Evolutionary conservation across 2,888 invertebrate genomes (phyloP), one percentile per base, ranked within the genome.

Genomic region (Diplazon laetatorius): DNA sequence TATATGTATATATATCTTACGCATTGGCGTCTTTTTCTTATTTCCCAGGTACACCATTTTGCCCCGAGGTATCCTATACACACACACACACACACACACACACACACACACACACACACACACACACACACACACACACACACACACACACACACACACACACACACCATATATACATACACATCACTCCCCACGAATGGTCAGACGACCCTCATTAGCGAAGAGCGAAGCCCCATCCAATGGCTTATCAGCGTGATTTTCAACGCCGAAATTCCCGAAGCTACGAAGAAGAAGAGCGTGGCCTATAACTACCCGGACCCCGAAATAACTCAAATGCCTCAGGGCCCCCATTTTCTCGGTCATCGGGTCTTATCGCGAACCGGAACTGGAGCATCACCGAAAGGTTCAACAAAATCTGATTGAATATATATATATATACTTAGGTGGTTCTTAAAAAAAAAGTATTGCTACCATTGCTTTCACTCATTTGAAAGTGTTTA

Each of bases 241-340:
- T 10, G 37, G 55, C 68, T 77, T 77, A 77, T 77, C 76, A 68
- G n/a, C 35, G 72, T 68, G 39, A 59, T 50, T 71, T 66, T 71
- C 48, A 35, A 63, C 66, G 55, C 50, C 12, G 60, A 63, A 30
- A 63, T 69, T 48, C 37, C 12, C 12, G 39, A 14, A 65, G 44
- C 25, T 60, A 52, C 52, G 9, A 35, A 14, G 14, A 14, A n/a
- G n/a, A n/a, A n/a, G 25, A 12, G 16, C 25, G 52, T 30, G 30
- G 30, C 30, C 52, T 55, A 55, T 25, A 39, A n/a, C n/a, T n/a
- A n/a, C n/a, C n/a, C n/a, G 22, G 25, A 12, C 14, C 52, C 55
- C 44, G 55, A 55, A 16, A 22, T 1, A 37, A 30, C 30, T 55
- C 8, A 12, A 39, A 39, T n/a, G 16, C n/a, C 52, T 22, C 18